phyloP scores from a whole-genome alignment of 2,888 invertebrate genomes.

The Drosophila bunnanda region DNA sequence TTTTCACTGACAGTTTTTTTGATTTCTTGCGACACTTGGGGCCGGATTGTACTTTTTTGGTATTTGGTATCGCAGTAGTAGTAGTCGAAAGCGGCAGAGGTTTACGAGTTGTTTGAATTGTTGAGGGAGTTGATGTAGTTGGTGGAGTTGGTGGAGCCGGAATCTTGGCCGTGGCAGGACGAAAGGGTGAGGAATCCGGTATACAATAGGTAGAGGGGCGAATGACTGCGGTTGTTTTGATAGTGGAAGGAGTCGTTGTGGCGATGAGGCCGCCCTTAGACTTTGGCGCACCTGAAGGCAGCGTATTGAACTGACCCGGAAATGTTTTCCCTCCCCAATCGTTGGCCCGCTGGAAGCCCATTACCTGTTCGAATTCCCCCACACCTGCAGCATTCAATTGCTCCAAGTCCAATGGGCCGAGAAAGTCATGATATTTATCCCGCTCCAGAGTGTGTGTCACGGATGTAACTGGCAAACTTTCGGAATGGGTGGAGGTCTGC shows the following conservation, averaged over 20 bases:
- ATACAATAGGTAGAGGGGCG: background rate
- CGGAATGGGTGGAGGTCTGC: background rate
- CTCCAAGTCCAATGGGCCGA: background rate
- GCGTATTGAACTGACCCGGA: background rate
- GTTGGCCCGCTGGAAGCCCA: slow-evolving; percentile 4
- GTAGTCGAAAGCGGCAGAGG: background rate
- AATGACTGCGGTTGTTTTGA: background rate
- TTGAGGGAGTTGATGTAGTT: background rate
- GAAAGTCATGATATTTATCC: background rate
- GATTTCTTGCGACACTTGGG: background rate
- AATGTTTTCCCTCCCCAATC: background rate
- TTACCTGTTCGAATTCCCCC: slow-evolving; percentile 33
- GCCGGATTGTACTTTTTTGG: background rate
- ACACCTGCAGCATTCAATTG: slow-evolving; percentile 22
- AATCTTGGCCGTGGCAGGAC: background rate
- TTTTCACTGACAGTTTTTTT: background rate
- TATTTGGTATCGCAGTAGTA: background rate
- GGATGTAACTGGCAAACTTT: background rate
- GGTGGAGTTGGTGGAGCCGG: background rate
- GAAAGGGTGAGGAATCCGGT: background rate
- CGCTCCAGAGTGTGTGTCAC: slow-evolving; percentile 16
- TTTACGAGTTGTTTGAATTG: background rate
- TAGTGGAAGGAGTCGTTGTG: background rate
- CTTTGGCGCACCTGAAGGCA: background rate
- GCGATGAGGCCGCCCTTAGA: background rate